Evolutionary conservation across 1,140 invertebrate species (phyloP).

Genomic region (Drosophila ogumai): DNA sequence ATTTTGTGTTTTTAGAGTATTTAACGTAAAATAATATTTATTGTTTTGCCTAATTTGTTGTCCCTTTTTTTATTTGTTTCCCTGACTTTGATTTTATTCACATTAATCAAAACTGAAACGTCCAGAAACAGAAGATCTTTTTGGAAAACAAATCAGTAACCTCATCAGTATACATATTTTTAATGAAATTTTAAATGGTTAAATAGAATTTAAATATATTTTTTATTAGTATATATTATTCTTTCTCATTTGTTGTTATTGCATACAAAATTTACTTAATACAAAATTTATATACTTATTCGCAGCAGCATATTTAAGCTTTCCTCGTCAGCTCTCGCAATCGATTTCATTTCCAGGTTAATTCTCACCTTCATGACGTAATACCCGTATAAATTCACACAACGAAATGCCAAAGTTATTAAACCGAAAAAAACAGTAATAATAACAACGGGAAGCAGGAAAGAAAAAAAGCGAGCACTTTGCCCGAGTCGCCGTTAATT

Average conservation of each 20-base stretch:
- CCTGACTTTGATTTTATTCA: too few species aligned
- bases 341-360: conserved; percentile 22
- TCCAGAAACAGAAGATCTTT: too few species aligned
- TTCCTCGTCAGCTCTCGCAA: background rate
- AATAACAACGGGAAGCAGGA: conserved; percentile 4
- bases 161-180: too few species aligned
- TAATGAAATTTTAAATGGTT: too few species aligned
- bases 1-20: background rate
- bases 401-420: conserved; percentile 23
- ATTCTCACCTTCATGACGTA: conserved; percentile 10
- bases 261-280: too few species aligned
- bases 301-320: background rate
- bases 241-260: background rate
- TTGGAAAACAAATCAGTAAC: too few species aligned
- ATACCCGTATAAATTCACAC: conserved; percentile 19
- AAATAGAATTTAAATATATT: too few species aligned
- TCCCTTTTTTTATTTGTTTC: too few species aligned
- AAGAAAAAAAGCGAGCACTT: background rate
- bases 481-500: conserved; percentile 47
- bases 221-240: background rate
- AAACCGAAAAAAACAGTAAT: conserved; percentile 34
- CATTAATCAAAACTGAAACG: too few species aligned
- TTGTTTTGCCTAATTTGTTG: background rate
- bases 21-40: background rate
- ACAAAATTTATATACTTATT: background rate